Evolutionary conservation across 2,113 vertebrate genomes (phyloP).

Genomic region (Merops nubicus): DNA sequence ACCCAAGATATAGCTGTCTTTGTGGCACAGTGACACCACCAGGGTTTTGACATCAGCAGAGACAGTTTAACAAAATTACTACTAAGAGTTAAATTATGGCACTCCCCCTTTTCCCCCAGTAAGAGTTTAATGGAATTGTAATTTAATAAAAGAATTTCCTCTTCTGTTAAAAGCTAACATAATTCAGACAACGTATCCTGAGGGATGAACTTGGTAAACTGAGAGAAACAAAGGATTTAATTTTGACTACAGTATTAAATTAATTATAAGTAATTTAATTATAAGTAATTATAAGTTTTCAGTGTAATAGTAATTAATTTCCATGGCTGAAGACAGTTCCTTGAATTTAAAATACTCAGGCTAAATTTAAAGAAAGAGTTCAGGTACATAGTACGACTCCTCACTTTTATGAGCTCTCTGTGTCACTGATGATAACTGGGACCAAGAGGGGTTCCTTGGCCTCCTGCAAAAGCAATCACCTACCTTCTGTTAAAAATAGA

Average conservation of each 20-base stretch:
- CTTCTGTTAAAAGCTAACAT: neutral
- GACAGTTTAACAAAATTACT: neutral
- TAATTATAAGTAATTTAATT: too few relatives aligned
- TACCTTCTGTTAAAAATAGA: neutral
- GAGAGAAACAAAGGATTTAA: neutral
- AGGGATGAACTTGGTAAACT: neutral
- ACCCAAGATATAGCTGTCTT: neutral
- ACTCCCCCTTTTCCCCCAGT: neutral
- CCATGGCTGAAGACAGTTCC: neutral
- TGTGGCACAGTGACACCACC: neutral
- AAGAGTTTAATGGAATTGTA: neutral
- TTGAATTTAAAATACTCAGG: neutral
- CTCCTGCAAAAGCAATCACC: neutral
- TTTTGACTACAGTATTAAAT: neutral
- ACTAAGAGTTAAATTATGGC: neutral
- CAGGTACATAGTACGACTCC: rapidly evolving
- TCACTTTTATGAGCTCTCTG: neutral
- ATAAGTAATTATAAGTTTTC: neutral
- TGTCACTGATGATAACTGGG: neutral
- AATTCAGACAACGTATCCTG: neutral
- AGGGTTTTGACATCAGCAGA: neutral
- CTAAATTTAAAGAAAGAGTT: neutral
- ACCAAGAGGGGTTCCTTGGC: neutral
- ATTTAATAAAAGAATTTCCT: neutral
- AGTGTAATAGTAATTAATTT: neutral